A percentile compares a stretch with the other conserved stretches of the same genome.
Evolutionary conservation across 2,888 invertebrate species (phyloP).

Genomic region (Merodon equestris): DNA sequence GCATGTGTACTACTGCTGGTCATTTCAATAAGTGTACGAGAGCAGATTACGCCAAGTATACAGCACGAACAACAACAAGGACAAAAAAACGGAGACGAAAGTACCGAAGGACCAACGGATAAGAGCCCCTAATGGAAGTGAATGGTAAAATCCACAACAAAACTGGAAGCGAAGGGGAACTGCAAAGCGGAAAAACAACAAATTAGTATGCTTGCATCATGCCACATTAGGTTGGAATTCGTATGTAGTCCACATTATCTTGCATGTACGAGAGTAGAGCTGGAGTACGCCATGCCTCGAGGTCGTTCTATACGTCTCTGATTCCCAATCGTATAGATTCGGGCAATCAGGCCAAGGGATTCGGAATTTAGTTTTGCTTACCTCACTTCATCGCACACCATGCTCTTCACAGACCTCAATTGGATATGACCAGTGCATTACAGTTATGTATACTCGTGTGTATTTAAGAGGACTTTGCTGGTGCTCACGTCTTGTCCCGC

Average conservation of each 20-base stretch:
- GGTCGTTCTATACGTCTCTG: constrained; percentile 29
- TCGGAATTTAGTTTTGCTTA: not conserved
- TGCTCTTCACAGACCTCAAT: constrained; percentile 36
- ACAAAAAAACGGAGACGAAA: too few relatives aligned
- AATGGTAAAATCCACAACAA: too few relatives aligned
- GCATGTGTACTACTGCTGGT: too few relatives aligned
- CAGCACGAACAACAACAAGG: too few relatives aligned
- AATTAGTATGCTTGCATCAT: constrained; percentile 61
- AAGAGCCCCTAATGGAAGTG: too few relatives aligned
- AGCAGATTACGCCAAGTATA: too few relatives aligned
- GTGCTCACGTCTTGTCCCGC: constrained; percentile 21
- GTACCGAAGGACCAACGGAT: too few relatives aligned
- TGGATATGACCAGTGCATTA: constrained; percentile 60
- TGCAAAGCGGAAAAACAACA: too few relatives aligned
- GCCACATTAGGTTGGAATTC: constrained; percentile 55
- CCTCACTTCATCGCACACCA: constrained; percentile 3
- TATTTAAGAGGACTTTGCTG: constrained; percentile 47
- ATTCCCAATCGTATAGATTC: constrained; percentile 39
- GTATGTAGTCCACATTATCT: constrained; percentile 43
- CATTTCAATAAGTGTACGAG: too few relatives aligned
- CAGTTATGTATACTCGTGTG: constrained; percentile 56
- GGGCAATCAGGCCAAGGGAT: constrained; percentile 39
- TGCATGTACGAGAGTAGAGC: constrained; percentile 15
- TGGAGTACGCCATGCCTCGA: constrained; percentile 1
- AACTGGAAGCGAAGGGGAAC: too few relatives aligned